Evolutionary conservation across 2,888 invertebrate species (phyloP).

Genomic region (Melangyna quadrimaculata): DNA sequence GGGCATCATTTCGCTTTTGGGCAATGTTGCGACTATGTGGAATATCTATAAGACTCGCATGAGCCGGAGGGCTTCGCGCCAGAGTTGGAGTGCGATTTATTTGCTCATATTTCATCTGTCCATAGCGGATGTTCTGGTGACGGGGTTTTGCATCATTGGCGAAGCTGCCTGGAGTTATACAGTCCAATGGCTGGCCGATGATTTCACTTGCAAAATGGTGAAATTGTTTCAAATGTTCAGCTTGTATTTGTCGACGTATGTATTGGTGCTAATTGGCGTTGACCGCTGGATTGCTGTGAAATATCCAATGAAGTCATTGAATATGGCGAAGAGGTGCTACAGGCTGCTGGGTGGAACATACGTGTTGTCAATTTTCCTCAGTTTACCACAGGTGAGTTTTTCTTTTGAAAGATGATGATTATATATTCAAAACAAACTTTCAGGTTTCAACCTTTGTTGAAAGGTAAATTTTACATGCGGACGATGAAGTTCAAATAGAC

Average conservation of each 20-base stretch:
- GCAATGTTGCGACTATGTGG: conserved; percentile 89
- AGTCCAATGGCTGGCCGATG: conserved; percentile 91
- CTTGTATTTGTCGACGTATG: conserved; percentile 90
- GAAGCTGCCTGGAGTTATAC: conserved; percentile 91
- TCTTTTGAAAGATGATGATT: neutral
- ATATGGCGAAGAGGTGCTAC: conserved; percentile 86
- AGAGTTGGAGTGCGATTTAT: conserved; percentile 87
- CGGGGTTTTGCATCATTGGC: conserved; percentile 90
- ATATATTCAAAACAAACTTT: too few species aligned
- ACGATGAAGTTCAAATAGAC: too few species aligned
- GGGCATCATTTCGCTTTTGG: conserved; percentile 87
- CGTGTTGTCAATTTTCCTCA: conserved; percentile 87
- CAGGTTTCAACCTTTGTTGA: too few species aligned
- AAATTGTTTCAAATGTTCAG: conserved; percentile 92
- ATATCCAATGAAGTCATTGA: conserved; percentile 88
- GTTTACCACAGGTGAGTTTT: conserved; percentile 89
- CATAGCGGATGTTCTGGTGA: conserved; percentile 90
- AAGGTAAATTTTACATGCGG: too few species aligned
- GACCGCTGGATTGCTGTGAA: conserved; percentile 91
- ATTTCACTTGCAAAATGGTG: conserved; percentile 88
- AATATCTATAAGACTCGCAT: conserved; percentile 87
- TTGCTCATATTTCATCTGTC: conserved; percentile 91
- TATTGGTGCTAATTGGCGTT: conserved; percentile 90
- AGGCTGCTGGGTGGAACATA: conserved; percentile 87
- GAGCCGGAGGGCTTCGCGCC: conserved; percentile 83